phyloP scores from a whole-genome alignment of 2,888 invertebrate genomes.

The Ectemnius cavifrons region DNA sequence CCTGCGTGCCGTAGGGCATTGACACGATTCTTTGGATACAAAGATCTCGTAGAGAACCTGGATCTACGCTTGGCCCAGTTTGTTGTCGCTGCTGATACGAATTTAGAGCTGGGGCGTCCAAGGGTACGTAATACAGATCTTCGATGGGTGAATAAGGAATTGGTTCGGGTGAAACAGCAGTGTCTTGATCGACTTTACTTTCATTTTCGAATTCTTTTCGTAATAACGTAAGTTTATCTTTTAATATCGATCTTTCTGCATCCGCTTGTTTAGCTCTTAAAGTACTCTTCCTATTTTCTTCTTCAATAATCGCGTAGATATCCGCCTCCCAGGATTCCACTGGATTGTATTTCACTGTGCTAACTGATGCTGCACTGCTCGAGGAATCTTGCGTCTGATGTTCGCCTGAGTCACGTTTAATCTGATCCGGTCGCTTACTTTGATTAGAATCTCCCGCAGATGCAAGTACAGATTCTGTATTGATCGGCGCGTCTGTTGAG shows the following conservation, averaged over 20 bases:
- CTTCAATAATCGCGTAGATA: slow-evolving; percentile 80
- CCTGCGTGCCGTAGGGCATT: slow-evolving; percentile 85
- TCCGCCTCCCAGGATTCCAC: slow-evolving; percentile 82
- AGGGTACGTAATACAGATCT: slow-evolving; percentile 61
- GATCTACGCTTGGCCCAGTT: slow-evolving; percentile 57
- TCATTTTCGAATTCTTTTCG: slow-evolving; percentile 55
- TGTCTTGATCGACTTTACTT: slow-evolving; percentile 57
- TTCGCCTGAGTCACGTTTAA: slow-evolving; percentile 22
- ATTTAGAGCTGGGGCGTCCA: slow-evolving; percentile 19
- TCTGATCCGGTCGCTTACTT: background rate
- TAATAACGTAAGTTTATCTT: slow-evolving; percentile 57
- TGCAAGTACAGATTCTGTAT: no score
- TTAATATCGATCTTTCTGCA: slow-evolving; percentile 47
- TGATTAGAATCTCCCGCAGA: no score
- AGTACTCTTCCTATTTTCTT: slow-evolving; percentile 67
- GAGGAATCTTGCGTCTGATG: slow-evolving; percentile 80
- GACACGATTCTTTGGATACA: slow-evolving; percentile 83
- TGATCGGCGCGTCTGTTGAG: no score
- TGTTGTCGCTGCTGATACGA: background rate
- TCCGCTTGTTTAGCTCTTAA: slow-evolving; percentile 18
- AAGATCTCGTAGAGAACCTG: slow-evolving; percentile 82
- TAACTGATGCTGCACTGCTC: slow-evolving; percentile 81
- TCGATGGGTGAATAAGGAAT: slow-evolving; percentile 56
- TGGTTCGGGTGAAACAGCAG: slow-evolving; percentile 45
- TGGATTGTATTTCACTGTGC: slow-evolving; percentile 85